Evolutionary conservation across 2,888 invertebrate species (phyloP).

Genomic region (Tricholauxania praeusta): DNA sequence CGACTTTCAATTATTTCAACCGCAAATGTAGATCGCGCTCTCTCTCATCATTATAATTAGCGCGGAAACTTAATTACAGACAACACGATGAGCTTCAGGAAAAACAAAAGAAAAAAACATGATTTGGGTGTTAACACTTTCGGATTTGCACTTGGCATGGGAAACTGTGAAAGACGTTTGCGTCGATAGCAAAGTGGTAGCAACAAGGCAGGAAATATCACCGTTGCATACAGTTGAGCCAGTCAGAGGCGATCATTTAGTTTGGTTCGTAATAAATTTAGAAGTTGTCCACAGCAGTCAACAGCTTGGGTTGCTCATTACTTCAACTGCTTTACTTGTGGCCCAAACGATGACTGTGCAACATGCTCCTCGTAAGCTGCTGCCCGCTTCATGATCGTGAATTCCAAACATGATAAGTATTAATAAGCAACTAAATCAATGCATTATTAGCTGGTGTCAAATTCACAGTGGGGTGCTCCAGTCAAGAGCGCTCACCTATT

Average conservation of each 20-base stretch:
- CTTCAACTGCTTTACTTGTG: not conserved
- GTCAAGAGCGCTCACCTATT: constrained; percentile 22
- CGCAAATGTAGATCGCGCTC: constrained; percentile 44
- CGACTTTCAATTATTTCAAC: constrained; percentile 48
- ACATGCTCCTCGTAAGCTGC: not conserved
- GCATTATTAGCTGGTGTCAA: constrained; percentile 63
- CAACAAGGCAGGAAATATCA: not conserved
- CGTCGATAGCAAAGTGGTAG: not conserved
- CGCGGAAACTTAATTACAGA: constrained; percentile 49
- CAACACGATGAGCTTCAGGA: not conserved
- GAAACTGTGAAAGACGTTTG: not conserved
- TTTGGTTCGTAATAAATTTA: not conserved
- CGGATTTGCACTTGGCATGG: constrained; percentile 10
- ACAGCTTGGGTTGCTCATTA: no score
- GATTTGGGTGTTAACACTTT: constrained; percentile 27
- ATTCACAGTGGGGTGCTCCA: constrained; percentile 55
- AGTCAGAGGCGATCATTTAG: not conserved
- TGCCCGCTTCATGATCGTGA: not conserved
- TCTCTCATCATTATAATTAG: constrained; percentile 47
- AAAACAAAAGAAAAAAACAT: not conserved
- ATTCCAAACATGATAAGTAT: constrained; percentile 57
- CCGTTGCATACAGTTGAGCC: not conserved
- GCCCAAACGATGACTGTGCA: not conserved
- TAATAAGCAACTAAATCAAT: constrained; percentile 63
- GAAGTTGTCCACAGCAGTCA: no score